These are phyloP conservation scores for Pempheris klunzingeri DNA, from an alignment of 2,797 vertebrate species.

Conservation along the genomic window DNA sequence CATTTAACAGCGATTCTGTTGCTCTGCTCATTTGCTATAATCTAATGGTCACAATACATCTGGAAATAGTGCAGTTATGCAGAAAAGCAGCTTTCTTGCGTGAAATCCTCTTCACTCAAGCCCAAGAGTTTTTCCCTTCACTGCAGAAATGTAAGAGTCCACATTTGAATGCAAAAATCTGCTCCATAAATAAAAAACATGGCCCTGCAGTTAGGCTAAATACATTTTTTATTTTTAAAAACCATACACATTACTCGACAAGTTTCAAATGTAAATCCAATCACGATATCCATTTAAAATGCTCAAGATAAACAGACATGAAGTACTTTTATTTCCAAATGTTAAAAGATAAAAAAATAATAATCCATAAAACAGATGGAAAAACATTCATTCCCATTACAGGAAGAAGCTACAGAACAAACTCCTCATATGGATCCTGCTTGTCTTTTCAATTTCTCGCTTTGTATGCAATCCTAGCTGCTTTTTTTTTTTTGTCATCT, in stretches of 20 bases:
- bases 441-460: conserved; percentile 70
- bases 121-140: neutral
- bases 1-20: neutral
- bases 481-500: conserved; percentile 70
- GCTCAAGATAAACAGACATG: conserved; percentile 91
- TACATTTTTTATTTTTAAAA: conserved; percentile 92
- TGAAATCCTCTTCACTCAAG: neutral
- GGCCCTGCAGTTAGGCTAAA: conserved; percentile 86
- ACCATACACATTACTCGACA: conserved; percentile 92
- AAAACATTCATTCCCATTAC: conserved; percentile 89
- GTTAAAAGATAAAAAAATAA: conserved; percentile 89
- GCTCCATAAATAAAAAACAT: conserved; percentile 75
- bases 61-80: neutral
- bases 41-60: neutral
- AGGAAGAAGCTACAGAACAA: conserved; percentile 89
- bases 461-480: conserved; percentile 80
- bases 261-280: conserved; percentile 92
- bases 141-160: neutral
- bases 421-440: conserved; percentile 79
- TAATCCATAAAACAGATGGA: conserved; percentile 90
- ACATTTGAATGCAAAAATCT: neutral
- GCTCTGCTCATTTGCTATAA: neutral
- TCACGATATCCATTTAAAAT: conserved; percentile 91
- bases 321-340: conserved; percentile 90
- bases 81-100: neutral